phyloP scores from a whole-genome alignment of 2,888 invertebrate species.

The Opisthograptis luteolata region DNA sequence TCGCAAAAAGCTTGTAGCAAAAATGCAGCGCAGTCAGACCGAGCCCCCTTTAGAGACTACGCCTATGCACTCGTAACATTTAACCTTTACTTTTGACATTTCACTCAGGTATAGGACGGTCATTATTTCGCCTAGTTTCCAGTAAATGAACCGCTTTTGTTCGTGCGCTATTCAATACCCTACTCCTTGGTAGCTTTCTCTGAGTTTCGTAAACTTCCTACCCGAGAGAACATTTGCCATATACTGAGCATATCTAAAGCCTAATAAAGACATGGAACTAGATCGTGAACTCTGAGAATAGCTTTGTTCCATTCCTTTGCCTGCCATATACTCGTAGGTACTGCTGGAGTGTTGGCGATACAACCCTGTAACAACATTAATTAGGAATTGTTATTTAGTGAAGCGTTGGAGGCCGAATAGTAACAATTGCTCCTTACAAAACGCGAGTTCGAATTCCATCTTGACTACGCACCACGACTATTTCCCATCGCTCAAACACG shows the following conservation, averaged over 20 bases:
- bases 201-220: conserved; percentile 71
- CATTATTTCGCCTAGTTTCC: conserved; percentile 73
- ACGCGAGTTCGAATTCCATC: no score
- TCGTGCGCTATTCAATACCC: conserved; percentile 64
- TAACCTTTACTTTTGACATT: conserved; percentile 80
- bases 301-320: conserved; percentile 60
- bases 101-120: conserved; percentile 65
- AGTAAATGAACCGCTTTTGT: conserved; percentile 79
- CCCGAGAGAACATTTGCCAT: conserved; percentile 68
- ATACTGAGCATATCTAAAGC: conserved; percentile 65
- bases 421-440: no score
- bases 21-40: conserved; percentile 25
- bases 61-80: conserved; percentile 66
- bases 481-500: no score
- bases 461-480: no score
- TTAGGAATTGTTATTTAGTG: no score
- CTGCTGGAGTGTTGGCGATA: no score
- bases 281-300: conserved; percentile 58
- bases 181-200: conserved; percentile 70
- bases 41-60: conserved; percentile 37
- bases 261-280: conserved; percentile 61
- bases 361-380: no score
- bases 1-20: background rate
- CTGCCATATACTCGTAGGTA: conserved; percentile 28
- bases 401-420: no score